Conservation (phyloP, 2,113 vertebrate genomes). For the Periophthalmodon schlosseri region DNA sequence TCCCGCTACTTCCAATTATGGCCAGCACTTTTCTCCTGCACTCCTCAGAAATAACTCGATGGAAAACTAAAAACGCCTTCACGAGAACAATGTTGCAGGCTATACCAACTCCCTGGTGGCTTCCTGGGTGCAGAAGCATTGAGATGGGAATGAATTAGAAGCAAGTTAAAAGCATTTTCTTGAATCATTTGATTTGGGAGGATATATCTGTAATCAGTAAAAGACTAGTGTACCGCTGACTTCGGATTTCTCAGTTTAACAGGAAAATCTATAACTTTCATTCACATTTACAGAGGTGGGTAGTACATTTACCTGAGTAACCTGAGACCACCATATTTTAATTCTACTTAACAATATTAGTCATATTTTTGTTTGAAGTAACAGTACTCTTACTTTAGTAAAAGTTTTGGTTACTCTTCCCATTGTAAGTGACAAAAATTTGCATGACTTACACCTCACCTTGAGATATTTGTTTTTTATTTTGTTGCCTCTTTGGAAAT, state of each 20-base stretch:
- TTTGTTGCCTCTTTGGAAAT: no score
- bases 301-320: no score
- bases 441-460: no score
- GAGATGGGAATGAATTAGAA: constrained; percentile 41
- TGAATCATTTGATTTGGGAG: constrained; percentile 24
- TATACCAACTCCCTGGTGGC: constrained; percentile 38
- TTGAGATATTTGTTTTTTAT: no score
- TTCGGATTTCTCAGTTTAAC: not conserved
- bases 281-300: not conserved
- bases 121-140: constrained; percentile 33
- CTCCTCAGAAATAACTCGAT: constrained; percentile 53
- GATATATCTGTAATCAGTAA: not conserved
- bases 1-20: constrained; percentile 61
- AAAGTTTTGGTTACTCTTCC: no score
- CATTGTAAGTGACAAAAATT: no score
- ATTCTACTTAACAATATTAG: no score
- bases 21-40: constrained; percentile 40
- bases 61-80: constrained; percentile 39
- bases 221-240: not conserved
- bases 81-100: constrained; percentile 49
- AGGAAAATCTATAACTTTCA: not conserved
- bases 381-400: no score
- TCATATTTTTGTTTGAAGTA: no score
- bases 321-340: no score
- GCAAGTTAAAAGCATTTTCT: constrained; percentile 28